Evolutionary conservation across 1,140 invertebrate genomes (phyloP).

Genomic region (Cherax quadricarinatus): DNA sequence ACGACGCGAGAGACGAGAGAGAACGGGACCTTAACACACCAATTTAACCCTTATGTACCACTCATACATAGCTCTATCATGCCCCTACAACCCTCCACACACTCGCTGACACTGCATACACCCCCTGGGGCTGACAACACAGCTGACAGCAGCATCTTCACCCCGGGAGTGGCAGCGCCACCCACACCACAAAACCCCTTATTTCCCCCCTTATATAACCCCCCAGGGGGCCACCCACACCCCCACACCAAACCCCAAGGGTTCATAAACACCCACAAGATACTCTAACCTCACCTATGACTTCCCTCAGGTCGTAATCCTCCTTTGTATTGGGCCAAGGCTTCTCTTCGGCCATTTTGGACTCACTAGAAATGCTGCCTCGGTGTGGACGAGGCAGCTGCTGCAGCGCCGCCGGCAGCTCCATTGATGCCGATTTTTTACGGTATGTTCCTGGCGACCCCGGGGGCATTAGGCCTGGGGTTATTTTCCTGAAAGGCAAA

Average conservation of each 20-base stretch:
- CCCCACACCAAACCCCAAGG: neutral
- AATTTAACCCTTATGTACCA: conserved; percentile 18
- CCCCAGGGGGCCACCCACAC: neutral
- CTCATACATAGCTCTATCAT: neutral
- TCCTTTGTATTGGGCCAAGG: conserved; percentile 94
- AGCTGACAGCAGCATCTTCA: neutral
- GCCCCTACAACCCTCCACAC: too few relatives aligned
- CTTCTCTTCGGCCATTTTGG: conserved; percentile 81
- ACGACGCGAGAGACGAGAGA: conserved; percentile 30
- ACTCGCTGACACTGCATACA: conserved; percentile 26
- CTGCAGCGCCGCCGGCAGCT: conserved; percentile 74
- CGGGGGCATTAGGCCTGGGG: conserved; percentile 81
- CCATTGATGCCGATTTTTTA: conserved; percentile 80
- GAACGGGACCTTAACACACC: conserved; percentile 18
- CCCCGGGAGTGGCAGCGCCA: conserved; percentile 34
- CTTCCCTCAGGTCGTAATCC: conserved; percentile 95
- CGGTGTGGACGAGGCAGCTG: conserved; percentile 66
- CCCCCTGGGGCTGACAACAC: neutral
- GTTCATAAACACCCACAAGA: neutral
- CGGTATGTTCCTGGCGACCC: conserved; percentile 83
- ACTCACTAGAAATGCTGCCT: conserved; percentile 78
- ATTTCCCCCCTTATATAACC: neutral
- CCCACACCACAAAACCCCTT: neutral
- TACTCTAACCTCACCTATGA: conserved; percentile 86
- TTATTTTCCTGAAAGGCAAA: conserved; percentile 79